Percentiles rank a stretch among this genome's conserved stretches.
These are phyloP conservation scores for Actinostola sp. DNA, from an alignment of 92 coral and sea anemone genomes.

Conservation along the genomic window DNA sequence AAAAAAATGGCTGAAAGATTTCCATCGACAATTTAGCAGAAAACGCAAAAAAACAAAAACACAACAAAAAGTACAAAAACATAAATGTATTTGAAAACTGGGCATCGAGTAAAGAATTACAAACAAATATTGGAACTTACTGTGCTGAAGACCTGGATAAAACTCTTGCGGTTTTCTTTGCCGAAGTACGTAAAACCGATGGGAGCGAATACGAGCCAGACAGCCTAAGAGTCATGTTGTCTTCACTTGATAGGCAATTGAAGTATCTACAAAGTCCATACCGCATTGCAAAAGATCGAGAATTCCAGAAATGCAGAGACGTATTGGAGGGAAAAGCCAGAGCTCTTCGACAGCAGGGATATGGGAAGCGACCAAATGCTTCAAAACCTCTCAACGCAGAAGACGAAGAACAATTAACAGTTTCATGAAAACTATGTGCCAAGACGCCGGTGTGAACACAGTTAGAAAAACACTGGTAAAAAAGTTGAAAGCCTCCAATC, in stretches of 20 bases:
- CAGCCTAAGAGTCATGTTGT: slow-evolving; percentile 8
- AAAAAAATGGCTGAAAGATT: slow-evolving; percentile 42
- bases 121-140: too few species aligned
- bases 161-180: too few species aligned
- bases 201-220: slow-evolving; percentile 28
- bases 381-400: too few species aligned
- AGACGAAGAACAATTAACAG: too few species aligned
- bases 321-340: too few species aligned
- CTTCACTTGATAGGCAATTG: slow-evolving; percentile 13
- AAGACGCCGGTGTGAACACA: too few species aligned
- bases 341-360: slow-evolving; percentile 9
- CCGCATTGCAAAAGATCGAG: slow-evolving; percentile 16
- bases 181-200: slow-evolving; percentile 42
- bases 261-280: not conserved
- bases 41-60: slow-evolving; percentile 31
- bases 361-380: slow-evolving; percentile 7
- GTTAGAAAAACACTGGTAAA: too few species aligned
- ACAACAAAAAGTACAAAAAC: slow-evolving; percentile 39
- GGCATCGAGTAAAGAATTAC: slow-evolving; percentile 5
- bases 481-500: too few species aligned
- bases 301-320: slow-evolving; percentile 1
- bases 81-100: slow-evolving; percentile 14
- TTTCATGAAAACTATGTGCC: too few species aligned
- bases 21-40: slow-evolving; percentile 34
- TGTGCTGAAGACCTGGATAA: too few species aligned